phyloP scores from a whole-genome alignment of 1,140 invertebrate genomes.

The Drosophila punjabiensis region DNA sequence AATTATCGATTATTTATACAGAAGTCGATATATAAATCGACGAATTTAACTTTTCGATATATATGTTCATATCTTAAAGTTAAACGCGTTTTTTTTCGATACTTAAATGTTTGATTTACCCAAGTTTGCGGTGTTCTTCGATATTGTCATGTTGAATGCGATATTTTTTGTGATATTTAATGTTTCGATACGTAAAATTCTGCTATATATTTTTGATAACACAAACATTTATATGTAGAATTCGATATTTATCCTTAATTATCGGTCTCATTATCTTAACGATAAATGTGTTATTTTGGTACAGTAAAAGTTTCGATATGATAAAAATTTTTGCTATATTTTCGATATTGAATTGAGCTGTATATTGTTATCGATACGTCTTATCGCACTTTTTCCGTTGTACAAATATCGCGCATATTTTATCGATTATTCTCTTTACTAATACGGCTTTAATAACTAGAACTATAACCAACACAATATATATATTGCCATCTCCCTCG shows the following conservation, averaged over 20 bases:
- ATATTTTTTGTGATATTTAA: background rate
- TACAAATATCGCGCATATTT: background rate
- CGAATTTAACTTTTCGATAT: no score
- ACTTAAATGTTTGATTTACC: background rate
- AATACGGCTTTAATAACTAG: background rate
- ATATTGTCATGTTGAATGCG: background rate
- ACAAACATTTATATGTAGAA: background rate
- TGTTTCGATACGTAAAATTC: background rate
- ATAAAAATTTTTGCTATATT: no score
- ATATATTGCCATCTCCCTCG: slow-evolving; percentile 24
- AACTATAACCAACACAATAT: background rate
- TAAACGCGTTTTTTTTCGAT: background rate
- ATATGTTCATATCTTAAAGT: slow-evolving; percentile 2
- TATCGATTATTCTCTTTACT: background rate
- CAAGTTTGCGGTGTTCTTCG: background rate
- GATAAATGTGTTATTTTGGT: background rate
- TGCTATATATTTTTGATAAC: background rate
- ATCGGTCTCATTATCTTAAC: background rate
- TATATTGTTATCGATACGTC: no score
- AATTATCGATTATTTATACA: background rate
- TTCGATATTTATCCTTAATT: no score
- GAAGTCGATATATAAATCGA: background rate
- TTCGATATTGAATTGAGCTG: no score
- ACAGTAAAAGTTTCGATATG: background rate
- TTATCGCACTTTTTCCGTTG: background rate